A percentile compares a stretch with the other conserved stretches of the same genome.
Evolutionary conservation across 2,888 invertebrate species (phyloP).

Genomic region (Sminthurides aquaticus): DNA sequence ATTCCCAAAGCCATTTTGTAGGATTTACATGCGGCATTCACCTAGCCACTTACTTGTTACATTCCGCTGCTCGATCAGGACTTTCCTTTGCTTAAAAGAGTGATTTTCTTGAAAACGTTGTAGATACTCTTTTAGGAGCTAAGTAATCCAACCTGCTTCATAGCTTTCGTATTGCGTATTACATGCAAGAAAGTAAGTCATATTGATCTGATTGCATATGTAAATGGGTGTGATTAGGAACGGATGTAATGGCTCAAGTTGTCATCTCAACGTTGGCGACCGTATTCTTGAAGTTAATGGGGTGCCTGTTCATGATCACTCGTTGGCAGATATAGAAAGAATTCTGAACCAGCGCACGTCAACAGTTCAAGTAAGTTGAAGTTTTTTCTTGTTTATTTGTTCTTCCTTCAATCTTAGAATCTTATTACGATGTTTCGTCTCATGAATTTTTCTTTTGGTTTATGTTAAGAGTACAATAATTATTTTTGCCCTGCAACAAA

Average conservation of each 20-base stretch:
- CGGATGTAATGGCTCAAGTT: slow-evolving; percentile 39
- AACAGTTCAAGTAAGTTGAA: slow-evolving; percentile 60
- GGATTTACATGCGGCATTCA: too few relatives aligned
- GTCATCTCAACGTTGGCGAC: slow-evolving; percentile 61
- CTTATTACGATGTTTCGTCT: too few relatives aligned
- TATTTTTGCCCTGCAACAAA: background rate
- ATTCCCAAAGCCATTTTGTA: too few relatives aligned
- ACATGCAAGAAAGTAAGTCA: background rate
- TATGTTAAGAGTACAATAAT: too few relatives aligned
- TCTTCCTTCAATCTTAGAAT: background rate
- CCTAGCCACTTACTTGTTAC: too few relatives aligned
- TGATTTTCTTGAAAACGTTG: too few relatives aligned
- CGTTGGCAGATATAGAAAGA: slow-evolving; percentile 70
- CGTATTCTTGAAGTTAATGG: slow-evolving; percentile 88
- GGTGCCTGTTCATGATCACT: slow-evolving; percentile 70
- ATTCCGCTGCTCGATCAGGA: too few relatives aligned
- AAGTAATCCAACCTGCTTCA: too few relatives aligned
- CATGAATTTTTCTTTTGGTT: too few relatives aligned
- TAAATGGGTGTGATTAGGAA: slow-evolving; percentile 40
- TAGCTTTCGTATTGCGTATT: too few relatives aligned
- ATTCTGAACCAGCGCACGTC: slow-evolving; percentile 64
- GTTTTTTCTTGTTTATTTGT: background rate
- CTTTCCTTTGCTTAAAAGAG: too few relatives aligned
- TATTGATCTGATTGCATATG: slow-evolving; percentile 25
- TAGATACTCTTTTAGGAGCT: too few relatives aligned